A percentile compares a stretch with the other conserved stretches of the same genome.
phyloP scores from a whole-genome alignment of 2,797 vertebrate species.

The Anabacerthia variegaticeps region DNA sequence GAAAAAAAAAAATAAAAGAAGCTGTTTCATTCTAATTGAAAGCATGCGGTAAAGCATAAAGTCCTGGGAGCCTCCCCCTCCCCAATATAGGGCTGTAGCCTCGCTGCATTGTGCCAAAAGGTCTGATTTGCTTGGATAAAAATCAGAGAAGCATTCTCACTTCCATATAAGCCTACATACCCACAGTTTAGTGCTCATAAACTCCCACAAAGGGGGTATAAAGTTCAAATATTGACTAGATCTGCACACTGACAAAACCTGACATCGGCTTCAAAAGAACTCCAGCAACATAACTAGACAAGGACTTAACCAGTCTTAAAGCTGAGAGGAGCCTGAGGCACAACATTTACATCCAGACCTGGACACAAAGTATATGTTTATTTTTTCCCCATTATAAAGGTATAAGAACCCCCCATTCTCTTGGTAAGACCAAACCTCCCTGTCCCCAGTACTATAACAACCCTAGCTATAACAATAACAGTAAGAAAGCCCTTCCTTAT shows the following conservation, averaged over 20 bases:
- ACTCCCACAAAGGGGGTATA: conserved; percentile 38
- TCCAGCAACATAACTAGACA: background rate
- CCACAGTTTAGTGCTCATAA: conserved; percentile 37
- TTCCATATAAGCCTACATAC: conserved; percentile 64
- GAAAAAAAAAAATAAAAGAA: background rate
- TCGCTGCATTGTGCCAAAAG: background rate
- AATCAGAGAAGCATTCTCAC: conserved; percentile 40
- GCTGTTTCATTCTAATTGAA: conserved; percentile 36
- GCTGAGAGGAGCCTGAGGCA: conserved; percentile 6
- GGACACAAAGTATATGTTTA: conserved; percentile 4
- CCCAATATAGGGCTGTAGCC: background rate
- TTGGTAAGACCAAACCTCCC: conserved; percentile 32
- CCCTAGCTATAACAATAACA: conserved; percentile 60
- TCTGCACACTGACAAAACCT: conserved; percentile 48
- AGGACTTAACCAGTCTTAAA: conserved; percentile 28
- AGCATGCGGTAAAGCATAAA: conserved; percentile 16
- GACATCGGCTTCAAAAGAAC: conserved; percentile 19
- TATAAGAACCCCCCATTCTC: background rate
- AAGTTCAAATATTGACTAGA: conserved; percentile 65
- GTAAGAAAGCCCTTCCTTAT: conserved; percentile 59
- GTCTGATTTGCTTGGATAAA: conserved; percentile 49
- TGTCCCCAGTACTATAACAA: conserved; percentile 50
- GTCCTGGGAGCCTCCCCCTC: conserved; percentile 1
- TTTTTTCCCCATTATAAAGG: conserved; percentile 19
- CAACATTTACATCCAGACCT: conserved; percentile 15